A percentile compares a stretch with the other conserved stretches of the same genome.
Conservation (phyloP, 2,888 invertebrate species). For the Lycophotia porphyrea region DNA sequence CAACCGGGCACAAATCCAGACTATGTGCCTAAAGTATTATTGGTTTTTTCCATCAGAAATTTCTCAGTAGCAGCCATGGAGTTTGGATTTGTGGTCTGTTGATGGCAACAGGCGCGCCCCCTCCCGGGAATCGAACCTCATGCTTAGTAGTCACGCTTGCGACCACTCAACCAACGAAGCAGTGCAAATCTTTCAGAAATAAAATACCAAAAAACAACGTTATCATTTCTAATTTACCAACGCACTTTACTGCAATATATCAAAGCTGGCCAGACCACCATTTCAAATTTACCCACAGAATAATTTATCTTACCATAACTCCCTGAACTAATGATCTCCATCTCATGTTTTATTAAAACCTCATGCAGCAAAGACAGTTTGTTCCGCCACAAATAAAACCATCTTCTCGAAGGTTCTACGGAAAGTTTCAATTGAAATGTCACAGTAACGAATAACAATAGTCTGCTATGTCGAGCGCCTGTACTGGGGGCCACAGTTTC, state of each 20-base stretch:
- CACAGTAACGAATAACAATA: slow-evolving; percentile 75
- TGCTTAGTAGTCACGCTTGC: no score
- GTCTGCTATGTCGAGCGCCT: slow-evolving; percentile 51
- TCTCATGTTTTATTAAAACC: slow-evolving; percentile 64
- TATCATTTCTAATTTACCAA: neutral
- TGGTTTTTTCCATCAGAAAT: no score
- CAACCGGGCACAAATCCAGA: neutral
- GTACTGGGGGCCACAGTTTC: slow-evolving; percentile 44
- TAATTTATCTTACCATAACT: slow-evolving; percentile 14
- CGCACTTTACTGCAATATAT: neutral
- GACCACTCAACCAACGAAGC: no score
- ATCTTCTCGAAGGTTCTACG: slow-evolving; percentile 59
- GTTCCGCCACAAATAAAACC: slow-evolving; percentile 53
- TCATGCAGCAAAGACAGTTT: slow-evolving; percentile 55
- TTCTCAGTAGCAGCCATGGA: no score
- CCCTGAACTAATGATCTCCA: slow-evolving; percentile 43
- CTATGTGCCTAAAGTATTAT: no score
- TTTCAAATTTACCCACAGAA: neutral
- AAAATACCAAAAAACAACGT: no score
- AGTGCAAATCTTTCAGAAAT: no score
- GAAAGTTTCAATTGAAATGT: slow-evolving; percentile 77
- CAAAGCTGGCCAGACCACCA: neutral
- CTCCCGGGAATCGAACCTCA: no score
- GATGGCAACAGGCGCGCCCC: no score
- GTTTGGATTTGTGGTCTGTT: no score